Evolutionary conservation across 2,888 invertebrate species (phyloP).

Genomic region (Acanthosepion esculentum): DNA sequence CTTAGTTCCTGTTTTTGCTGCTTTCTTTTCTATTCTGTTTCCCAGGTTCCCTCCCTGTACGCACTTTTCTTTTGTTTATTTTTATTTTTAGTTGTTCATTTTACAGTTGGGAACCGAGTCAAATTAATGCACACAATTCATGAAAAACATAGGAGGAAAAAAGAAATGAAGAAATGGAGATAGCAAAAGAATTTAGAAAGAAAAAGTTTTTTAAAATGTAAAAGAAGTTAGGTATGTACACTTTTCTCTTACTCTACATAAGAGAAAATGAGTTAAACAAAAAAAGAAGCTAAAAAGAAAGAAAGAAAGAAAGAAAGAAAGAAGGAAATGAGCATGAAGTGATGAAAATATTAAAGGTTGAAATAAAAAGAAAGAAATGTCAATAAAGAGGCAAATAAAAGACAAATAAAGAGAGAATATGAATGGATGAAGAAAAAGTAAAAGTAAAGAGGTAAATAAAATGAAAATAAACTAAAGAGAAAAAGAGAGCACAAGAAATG

Average conservation of each 20-base stretch:
- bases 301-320: background rate
- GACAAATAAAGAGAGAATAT: background rate
- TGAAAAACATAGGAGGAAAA: background rate
- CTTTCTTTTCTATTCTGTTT: background rate
- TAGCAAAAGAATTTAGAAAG: background rate
- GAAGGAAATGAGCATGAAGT: background rate
- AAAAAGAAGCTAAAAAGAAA: background rate
- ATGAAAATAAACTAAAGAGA: background rate
- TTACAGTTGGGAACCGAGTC: background rate
- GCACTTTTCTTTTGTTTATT: background rate
- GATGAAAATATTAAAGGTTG: background rate
- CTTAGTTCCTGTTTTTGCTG: background rate
- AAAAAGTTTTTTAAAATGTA: no score
- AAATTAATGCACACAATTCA: conserved; percentile 23
- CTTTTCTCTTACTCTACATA: no score
- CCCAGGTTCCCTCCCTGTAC: background rate
- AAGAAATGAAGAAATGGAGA: background rate
- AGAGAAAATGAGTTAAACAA: no score
- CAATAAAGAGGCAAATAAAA: background rate
- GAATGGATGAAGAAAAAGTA: background rate
- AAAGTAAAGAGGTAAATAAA: background rate
- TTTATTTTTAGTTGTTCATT: background rate
- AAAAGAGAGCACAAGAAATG: background rate
- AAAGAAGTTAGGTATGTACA: no score
- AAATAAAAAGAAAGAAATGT: background rate